Conservation (phyloP, 1,140 invertebrate species). For the Pristionchus pacificus region DNA sequence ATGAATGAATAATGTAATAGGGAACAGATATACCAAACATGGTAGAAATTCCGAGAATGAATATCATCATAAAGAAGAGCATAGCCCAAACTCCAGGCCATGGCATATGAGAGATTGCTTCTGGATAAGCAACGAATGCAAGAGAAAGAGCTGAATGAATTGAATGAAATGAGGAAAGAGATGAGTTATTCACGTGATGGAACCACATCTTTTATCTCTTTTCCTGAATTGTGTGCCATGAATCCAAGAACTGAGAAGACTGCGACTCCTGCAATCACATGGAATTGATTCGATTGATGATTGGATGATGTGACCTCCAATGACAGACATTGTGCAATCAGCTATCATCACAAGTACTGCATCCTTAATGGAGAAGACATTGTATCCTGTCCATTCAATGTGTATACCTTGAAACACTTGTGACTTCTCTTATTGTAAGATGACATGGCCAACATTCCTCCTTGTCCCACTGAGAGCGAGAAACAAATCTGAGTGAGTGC, state of each 20-base stretch:
- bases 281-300: no score
- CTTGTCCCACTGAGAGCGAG: slow-evolving; percentile 8
- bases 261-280: no score
- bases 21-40: no score
- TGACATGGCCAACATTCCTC: slow-evolving; percentile 14
- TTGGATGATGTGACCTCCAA: no score
- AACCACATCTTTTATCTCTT: slow-evolving; percentile 64
- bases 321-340: slow-evolving; percentile 67
- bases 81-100: slow-evolving; percentile 61
- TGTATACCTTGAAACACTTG: slow-evolving; percentile 12
- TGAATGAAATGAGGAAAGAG: no score
- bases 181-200: no score
- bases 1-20: no score
- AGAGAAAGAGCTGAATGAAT: slow-evolving; percentile 58
- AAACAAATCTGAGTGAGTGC: slow-evolving; percentile 23
- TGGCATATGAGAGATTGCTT: slow-evolving; percentile 58
- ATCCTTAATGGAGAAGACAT: slow-evolving; percentile 58
- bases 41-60: slow-evolving; percentile 59
- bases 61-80: slow-evolving; percentile 59
- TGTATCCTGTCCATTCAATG: neutral
- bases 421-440: slow-evolving; percentile 11
- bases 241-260: slow-evolving; percentile 68
- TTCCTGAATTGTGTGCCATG: slow-evolving; percentile 61
- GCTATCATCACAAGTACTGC: slow-evolving; percentile 67
- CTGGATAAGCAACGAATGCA: slow-evolving; percentile 57